phyloP scores from a whole-genome alignment of 2,113 vertebrate species.

The Sprattus sprattus region DNA sequence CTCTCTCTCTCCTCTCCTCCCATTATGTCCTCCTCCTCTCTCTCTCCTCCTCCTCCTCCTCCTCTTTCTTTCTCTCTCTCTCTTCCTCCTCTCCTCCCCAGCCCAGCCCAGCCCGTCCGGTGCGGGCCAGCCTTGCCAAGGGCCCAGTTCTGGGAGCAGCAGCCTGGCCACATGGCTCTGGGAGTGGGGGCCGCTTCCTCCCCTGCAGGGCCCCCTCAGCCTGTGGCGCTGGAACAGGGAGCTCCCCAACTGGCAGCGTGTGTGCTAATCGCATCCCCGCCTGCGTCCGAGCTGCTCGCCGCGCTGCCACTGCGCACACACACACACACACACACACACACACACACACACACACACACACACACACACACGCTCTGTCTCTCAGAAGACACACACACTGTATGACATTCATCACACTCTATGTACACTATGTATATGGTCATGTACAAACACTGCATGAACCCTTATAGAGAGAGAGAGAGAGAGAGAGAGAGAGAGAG shows the following conservation, averaged over 20 bases:
- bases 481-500: too few relatives aligned
- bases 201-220: conserved; percentile 54
- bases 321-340: conserved; percentile 29
- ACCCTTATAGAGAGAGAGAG: conserved; percentile 32
- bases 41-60: neutral
- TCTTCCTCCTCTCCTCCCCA: neutral
- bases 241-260: conserved; percentile 67
- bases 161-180: conserved; percentile 57
- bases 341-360: conserved; percentile 48
- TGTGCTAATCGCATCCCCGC: conserved; percentile 78
- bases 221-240: conserved; percentile 70
- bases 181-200: conserved; percentile 55
- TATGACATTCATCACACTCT: neutral
- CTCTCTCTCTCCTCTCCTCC: neutral
- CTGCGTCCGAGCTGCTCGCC: conserved; percentile 74
- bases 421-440: too few relatives aligned
- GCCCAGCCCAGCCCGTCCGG: conserved; percentile 12
- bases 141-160: conserved; percentile 56
- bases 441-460: neutral
- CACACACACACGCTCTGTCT: conserved; percentile 29
- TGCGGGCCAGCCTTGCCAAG: conserved; percentile 47
- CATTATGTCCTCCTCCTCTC: neutral
- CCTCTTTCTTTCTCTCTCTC: neutral
- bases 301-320: conserved; percentile 46
- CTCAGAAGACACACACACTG: neutral